phyloP scores from a whole-genome alignment of 2,888 invertebrate genomes.

The Drosophila incognita region DNA sequence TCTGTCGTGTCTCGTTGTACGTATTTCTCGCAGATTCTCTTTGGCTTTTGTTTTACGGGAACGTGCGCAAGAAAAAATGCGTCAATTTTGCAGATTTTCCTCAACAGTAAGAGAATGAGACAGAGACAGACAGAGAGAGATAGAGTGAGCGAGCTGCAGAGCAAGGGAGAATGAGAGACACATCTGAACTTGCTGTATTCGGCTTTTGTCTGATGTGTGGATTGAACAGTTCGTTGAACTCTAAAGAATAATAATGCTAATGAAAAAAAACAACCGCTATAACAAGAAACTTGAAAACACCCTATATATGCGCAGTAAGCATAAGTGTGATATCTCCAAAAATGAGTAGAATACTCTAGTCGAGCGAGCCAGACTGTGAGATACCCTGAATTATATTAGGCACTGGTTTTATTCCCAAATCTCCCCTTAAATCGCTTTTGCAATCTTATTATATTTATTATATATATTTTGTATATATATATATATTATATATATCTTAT shows the following conservation, averaged over 20 bases:
- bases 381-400: not conserved
- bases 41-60: slow-evolving; percentile 41
- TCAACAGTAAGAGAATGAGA: slow-evolving; percentile 1
- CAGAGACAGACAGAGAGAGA: not conserved
- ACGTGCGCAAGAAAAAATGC: slow-evolving; percentile 53
- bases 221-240: slow-evolving; percentile 27
- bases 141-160: not conserved
- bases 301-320: not conserved
- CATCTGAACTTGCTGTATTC: slow-evolving; percentile 14
- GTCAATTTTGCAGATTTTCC: slow-evolving; percentile 52
- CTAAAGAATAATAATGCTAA: slow-evolving; percentile 34
- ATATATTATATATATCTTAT: not conserved
- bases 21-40: slow-evolving; percentile 31
- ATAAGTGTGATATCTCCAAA: not conserved
- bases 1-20: slow-evolving; percentile 6
- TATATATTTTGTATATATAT: not conserved
- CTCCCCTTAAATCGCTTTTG: not conserved
- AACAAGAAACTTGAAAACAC: not conserved
- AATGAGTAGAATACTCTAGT: rapidly evolving
- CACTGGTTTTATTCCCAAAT: not conserved
- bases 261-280: slow-evolving; percentile 13
- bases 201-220: slow-evolving; percentile 29
- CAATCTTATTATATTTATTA: not conserved
- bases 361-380: not conserved
- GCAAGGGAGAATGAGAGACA: not conserved